A percentile compares a stretch with the other conserved stretches of the same genome.
Evolutionary conservation across 2,797 vertebrate species (phyloP).

Genomic region (Molossus alvarezi): DNA sequence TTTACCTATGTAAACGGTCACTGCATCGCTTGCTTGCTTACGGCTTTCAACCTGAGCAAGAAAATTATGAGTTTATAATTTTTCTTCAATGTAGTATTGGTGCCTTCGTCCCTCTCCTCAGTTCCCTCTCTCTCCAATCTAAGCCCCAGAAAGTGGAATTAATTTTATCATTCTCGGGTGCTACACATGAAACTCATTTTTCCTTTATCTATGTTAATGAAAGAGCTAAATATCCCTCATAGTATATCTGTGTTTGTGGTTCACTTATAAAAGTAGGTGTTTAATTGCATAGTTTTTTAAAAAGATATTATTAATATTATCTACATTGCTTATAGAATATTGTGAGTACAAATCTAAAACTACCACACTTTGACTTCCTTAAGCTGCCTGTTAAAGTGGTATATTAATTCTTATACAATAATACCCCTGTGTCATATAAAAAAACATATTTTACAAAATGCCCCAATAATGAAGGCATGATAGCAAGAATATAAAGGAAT

Average conservation of each 20-base stretch:
- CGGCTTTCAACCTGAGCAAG: constrained; percentile 20
- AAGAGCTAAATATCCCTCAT: constrained; percentile 20
- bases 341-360: constrained; percentile 65
- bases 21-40: constrained; percentile 18
- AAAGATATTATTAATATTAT: constrained; percentile 31
- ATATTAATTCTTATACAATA: constrained; percentile 83
- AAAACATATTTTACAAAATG: constrained; percentile 83
- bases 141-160: constrained; percentile 22
- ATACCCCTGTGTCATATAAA: constrained; percentile 73
- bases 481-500: constrained; percentile 74
- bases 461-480: constrained; percentile 86
- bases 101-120: not conserved
- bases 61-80: not conserved
- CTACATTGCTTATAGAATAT: not conserved
- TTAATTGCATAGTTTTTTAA: constrained; percentile 14
- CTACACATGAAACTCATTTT: constrained; percentile 11
- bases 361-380: constrained; percentile 64
- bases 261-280: constrained; percentile 46
- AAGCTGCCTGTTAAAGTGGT: constrained; percentile 73
- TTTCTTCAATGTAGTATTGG: not conserved
- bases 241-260: constrained; percentile 42
- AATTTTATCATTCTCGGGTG: constrained; percentile 21
- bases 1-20: constrained; percentile 12
- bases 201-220: constrained; percentile 61
- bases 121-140: not conserved